A percentile compares a stretch with the other conserved stretches of the same genome.
Evolutionary conservation across 2,113 vertebrate species (phyloP).

Genomic region (Hyla sarda): DNA sequence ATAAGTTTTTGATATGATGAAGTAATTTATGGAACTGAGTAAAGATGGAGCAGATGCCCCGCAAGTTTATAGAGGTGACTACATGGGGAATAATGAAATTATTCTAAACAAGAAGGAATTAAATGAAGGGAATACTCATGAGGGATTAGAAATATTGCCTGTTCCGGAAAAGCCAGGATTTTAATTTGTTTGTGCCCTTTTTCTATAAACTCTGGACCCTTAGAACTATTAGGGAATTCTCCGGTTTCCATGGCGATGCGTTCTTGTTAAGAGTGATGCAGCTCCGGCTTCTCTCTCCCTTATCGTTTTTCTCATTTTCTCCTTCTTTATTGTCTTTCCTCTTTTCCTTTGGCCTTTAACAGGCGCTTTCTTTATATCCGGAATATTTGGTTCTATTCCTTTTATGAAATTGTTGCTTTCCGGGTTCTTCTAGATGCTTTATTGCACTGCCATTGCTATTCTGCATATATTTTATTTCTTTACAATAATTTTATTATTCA

Average conservation of each 20-base stretch:
- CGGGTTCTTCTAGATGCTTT: neutral
- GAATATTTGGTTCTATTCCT: neutral
- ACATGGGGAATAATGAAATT: constrained; percentile 63
- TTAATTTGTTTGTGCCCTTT: constrained; percentile 63
- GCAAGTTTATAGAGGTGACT: constrained; percentile 63
- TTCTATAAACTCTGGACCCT: constrained; percentile 54
- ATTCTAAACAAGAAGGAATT: constrained; percentile 59
- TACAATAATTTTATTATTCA: neutral
- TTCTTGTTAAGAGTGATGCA: constrained; percentile 59
- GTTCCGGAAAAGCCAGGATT: constrained; percentile 59
- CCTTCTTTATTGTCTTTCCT: neutral
- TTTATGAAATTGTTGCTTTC: neutral
- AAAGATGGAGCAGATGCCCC: constrained; percentile 61
- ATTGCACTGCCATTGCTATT: neutral
- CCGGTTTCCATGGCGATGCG: constrained; percentile 68
- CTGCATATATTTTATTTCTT: neutral
- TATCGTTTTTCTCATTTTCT: neutral
- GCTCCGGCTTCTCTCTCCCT: constrained; percentile 44
- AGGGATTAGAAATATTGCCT: constrained; percentile 67
- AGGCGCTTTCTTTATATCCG: neutral
- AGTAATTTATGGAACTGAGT: constrained; percentile 68
- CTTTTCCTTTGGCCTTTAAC: neutral
- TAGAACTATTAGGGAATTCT: constrained; percentile 62
- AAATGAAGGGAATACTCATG: constrained; percentile 68
- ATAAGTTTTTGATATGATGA: constrained; percentile 77